phyloP scores from a whole-genome alignment of 2,113 vertebrate genomes.

The Cryptotis parvus region DNA sequence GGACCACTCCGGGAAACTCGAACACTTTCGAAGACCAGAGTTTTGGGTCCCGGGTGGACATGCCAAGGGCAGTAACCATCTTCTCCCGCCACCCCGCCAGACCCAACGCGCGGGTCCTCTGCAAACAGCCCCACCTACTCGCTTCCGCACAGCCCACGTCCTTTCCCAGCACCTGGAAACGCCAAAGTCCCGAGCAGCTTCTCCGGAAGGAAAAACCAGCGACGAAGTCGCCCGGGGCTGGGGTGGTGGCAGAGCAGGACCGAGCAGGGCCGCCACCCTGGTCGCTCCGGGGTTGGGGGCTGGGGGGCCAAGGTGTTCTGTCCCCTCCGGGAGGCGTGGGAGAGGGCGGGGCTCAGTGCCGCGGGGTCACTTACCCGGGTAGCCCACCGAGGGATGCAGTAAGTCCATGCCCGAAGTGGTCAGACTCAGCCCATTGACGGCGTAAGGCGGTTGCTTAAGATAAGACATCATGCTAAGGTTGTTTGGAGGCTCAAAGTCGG shows the following conservation, averaged over 20 bases:
- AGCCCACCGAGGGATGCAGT: slow-evolving; percentile 98
- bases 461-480: slow-evolving; percentile 99
- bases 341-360: too few species aligned
- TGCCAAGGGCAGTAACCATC: background rate
- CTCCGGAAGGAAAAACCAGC: background rate
- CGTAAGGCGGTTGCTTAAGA: slow-evolving; percentile 98
- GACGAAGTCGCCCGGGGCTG: background rate
- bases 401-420: slow-evolving; percentile 98
- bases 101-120: background rate
- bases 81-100: background rate
- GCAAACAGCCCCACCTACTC: background rate
- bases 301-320: background rate
- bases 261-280: background rate
- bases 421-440: slow-evolving; percentile 98
- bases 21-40: background rate
- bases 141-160: background rate
- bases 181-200: background rate
- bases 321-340: background rate
- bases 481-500: slow-evolving; percentile 83
- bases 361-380: slow-evolving; percentile 96
- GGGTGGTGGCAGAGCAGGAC: background rate
- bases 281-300: background rate
- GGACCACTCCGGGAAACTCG: background rate
- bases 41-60: too few species aligned
- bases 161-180: background rate